Evolutionary conservation across 1,140 invertebrate species (phyloP).

Genomic region (Doryteuthis pealeii): DNA sequence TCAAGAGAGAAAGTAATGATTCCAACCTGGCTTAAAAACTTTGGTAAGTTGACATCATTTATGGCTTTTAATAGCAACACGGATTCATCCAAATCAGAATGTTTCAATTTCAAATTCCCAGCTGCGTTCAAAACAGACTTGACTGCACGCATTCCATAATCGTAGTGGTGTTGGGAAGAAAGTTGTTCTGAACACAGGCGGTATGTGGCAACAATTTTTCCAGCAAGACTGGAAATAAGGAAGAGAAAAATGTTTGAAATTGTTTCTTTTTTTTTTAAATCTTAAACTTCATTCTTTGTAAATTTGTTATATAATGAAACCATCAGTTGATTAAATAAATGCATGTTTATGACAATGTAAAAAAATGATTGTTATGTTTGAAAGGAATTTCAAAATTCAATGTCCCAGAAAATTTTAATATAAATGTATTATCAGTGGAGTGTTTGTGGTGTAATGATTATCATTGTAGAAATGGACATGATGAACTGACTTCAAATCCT

Average conservation of each 20-base stretch:
- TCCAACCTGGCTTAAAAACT: slow-evolving; percentile 59
- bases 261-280: no score
- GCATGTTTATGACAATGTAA: slow-evolving; percentile 1
- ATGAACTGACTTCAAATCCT: no score
- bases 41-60: slow-evolving; percentile 62
- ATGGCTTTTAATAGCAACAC: slow-evolving; percentile 61
- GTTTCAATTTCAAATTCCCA: slow-evolving; percentile 61
- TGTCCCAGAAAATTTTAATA: no score
- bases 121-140: slow-evolving; percentile 62
- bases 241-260: no score
- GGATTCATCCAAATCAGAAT: slow-evolving; percentile 56
- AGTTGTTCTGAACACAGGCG: slow-evolving; percentile 61
- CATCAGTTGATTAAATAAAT: no score
- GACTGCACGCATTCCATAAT: slow-evolving; percentile 62
- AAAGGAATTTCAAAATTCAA: no score
- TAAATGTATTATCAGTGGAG: no score
- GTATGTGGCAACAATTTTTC: slow-evolving; percentile 62
- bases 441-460: no score
- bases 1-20: neutral
- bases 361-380: no score
- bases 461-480: no score
- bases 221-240: slow-evolving; percentile 51
- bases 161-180: slow-evolving; percentile 63
- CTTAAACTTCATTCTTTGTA: neutral
- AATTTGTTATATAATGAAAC: no score